Percentiles rank a stretch among this genome's conserved stretches.
Conservation (phyloP, 1,140 invertebrate genomes). For the Bilobella aurantiaca region DNA sequence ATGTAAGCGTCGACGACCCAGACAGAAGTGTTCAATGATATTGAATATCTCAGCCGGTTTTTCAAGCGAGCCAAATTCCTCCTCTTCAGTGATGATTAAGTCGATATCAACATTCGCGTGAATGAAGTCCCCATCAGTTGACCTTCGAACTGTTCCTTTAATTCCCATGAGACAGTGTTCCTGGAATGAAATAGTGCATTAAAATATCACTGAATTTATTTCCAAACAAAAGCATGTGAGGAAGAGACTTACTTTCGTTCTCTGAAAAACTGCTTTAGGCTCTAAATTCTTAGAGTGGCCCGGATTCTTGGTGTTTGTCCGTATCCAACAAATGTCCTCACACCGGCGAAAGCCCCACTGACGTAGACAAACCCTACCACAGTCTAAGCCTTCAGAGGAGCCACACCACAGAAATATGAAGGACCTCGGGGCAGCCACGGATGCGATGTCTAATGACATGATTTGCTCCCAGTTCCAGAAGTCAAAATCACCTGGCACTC, state of each 20-base stretch:
- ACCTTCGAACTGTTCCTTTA: conserved; percentile 89
- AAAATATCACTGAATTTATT: conserved; percentile 12
- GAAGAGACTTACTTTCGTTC: conserved; percentile 70
- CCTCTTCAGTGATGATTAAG: conserved; percentile 95
- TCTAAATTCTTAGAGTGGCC: conserved; percentile 86
- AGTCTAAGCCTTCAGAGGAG: conserved; percentile 79
- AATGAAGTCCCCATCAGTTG: conserved; percentile 95
- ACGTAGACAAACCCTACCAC: conserved; percentile 84
- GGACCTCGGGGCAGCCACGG: conserved; percentile 78
- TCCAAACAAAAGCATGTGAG: background rate
- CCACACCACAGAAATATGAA: conserved; percentile 97
- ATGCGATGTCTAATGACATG: conserved; percentile 78
- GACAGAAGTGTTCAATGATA: conserved; percentile 96
- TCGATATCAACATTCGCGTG: conserved; percentile 98
- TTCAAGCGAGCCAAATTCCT: conserved; percentile 84
- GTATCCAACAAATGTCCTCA: conserved; percentile 98
- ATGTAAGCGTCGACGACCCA: conserved; percentile 80
- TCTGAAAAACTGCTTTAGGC: conserved; percentile 80
- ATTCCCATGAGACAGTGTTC: conserved; percentile 99
- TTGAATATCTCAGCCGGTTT: conserved; percentile 98
- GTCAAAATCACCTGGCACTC: conserved; percentile 63
- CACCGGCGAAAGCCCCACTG: conserved; percentile 96
- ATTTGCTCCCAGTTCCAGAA: conserved; percentile 96
- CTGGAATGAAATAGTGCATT: conserved; percentile 38
- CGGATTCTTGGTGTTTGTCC: conserved; percentile 89